Evolutionary conservation across 2,888 invertebrate species (phyloP), one percentile per base, ranked within the genome.

Genomic region (Heliconius cydno): DNA sequence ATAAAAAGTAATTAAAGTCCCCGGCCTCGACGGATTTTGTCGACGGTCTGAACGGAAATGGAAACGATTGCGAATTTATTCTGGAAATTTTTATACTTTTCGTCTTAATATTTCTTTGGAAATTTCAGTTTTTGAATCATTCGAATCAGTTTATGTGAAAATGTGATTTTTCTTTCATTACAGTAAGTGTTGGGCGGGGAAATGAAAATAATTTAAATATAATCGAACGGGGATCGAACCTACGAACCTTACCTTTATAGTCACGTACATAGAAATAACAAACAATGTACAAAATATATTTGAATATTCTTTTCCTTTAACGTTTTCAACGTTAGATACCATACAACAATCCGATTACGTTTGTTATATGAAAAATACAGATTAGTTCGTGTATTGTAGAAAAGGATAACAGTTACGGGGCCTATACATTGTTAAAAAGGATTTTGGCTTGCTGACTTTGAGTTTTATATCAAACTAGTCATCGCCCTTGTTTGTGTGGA

Each of bases 1-100:
- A 91, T 90, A 90, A 90, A 91, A 92, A 90, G 91, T 89, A 90
- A 92, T 92, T 92, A 91, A 91, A 90, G 89, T 90, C 82, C 82
- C 80, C 82, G 88, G 86, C 84, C 81, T 82, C 83, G 85, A 87
- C 87, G 86, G 88, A 87, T 89, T 87, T n/a, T 88, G 88, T 89
- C 79, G 83, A 30, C 82, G 79, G 68, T 41, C 38, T 68, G n/a
- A 76, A 60, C 87, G 88, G 84, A 82, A 85, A 83, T 86, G 83
- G 83, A 84, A 73, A 82, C 80, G 83, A 82, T 85, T 85, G 85
- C 79, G 84, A 84, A 86, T 81, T 82, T 84, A 81, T 85, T 83
- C 83, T 78, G 81, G 80, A 79, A 81, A 82, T 81, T 85, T 83
- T 68, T 68, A 68, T 82, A 82, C 83, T 83, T 83, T 81, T 79